phyloP scores from a whole-genome alignment of 2,797 vertebrate genomes.

The Benthosema pterotum region DNA sequence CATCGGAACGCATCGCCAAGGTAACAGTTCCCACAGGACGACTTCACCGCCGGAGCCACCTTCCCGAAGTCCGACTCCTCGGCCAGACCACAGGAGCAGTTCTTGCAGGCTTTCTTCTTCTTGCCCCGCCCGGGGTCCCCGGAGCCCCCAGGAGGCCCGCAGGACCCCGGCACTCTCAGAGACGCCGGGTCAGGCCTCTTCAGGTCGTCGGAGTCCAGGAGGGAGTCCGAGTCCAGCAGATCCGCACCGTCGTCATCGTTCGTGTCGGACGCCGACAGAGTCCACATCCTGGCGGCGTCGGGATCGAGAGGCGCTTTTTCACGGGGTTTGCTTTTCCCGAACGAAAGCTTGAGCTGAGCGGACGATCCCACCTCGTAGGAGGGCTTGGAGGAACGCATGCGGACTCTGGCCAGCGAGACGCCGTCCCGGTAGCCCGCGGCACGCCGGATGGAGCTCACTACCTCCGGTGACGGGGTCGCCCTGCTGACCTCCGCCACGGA shows the following conservation, averaged over 20 bases:
- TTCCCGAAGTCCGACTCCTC: constrained; percentile 89
- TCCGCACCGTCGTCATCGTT: constrained; percentile 91
- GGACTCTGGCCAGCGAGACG: constrained; percentile 70
- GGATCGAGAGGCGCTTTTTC: constrained; percentile 82
- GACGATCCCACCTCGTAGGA: constrained; percentile 93
- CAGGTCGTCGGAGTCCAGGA: constrained; percentile 91
- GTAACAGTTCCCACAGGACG: constrained; percentile 96
- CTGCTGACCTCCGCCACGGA: constrained; percentile 59
- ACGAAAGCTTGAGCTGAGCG: constrained; percentile 86
- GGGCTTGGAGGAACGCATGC: constrained; percentile 88
- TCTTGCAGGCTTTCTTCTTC: constrained; percentile 94
- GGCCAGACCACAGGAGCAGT: constrained; percentile 94
- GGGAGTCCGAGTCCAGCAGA: constrained; percentile 91
- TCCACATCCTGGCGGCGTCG: constrained; percentile 87
- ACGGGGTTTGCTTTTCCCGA: constrained; percentile 78
- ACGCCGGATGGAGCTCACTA: constrained; percentile 58
- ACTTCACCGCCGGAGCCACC: constrained; percentile 79
- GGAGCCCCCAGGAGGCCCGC: no score
- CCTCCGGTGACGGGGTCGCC: constrained; percentile 69
- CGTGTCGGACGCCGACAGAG: constrained; percentile 90
- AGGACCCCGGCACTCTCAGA: constrained; percentile 76
- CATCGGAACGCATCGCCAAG: constrained; percentile 96
- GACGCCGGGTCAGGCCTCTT: constrained; percentile 90
- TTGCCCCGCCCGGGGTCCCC: constrained; percentile 84
- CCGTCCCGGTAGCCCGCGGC: constrained; percentile 77